A percentile compares a stretch with the other conserved stretches of the same genome.
Conservation (phyloP, 1,140 invertebrate species). For the Ceratina calcarata region DNA sequence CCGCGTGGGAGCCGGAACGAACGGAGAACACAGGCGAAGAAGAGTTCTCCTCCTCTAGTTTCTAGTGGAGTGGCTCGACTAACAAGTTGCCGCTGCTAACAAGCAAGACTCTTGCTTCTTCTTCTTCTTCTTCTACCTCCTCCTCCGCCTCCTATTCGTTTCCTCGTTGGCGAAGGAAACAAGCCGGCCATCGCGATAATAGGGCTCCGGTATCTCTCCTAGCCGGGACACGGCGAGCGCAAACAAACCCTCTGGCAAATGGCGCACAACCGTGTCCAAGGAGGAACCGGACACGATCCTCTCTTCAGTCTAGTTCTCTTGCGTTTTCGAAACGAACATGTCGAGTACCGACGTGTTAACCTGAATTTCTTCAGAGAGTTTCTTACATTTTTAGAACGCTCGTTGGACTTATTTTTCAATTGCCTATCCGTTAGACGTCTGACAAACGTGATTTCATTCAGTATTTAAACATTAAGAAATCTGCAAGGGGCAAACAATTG, state of each 20-base stretch:
- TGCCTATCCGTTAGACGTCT: neutral
- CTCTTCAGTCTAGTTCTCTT: neutral
- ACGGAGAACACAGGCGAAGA: constrained; percentile 44
- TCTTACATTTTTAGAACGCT: too few species aligned
- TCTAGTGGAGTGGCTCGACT: constrained; percentile 53
- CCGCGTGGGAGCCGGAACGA: constrained; percentile 10
- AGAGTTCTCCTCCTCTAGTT: constrained; percentile 48
- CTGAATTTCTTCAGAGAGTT: neutral
- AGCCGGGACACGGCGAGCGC: constrained; percentile 22
- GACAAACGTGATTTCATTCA: too few species aligned
- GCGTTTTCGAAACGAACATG: neutral
- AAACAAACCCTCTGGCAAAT: constrained; percentile 54
- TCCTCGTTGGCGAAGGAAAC: constrained; percentile 38
- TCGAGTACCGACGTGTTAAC: neutral
- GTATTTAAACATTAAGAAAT: neutral
- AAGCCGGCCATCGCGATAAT: constrained; percentile 58
- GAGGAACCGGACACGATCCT: constrained; percentile 8
- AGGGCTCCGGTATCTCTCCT: constrained; percentile 37
- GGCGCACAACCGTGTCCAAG: constrained; percentile 15
- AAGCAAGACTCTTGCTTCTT: constrained; percentile 44
- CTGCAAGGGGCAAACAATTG: too few species aligned
- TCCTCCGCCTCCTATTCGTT: neutral
- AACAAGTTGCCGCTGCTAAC: constrained; percentile 61
- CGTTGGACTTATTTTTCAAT: neutral
- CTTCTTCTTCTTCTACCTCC: constrained; percentile 15